Evolutionary conservation across 1,140 invertebrate species (phyloP), one percentile per base, ranked within the genome.

Genomic region (Drosophila kepulauana): DNA sequence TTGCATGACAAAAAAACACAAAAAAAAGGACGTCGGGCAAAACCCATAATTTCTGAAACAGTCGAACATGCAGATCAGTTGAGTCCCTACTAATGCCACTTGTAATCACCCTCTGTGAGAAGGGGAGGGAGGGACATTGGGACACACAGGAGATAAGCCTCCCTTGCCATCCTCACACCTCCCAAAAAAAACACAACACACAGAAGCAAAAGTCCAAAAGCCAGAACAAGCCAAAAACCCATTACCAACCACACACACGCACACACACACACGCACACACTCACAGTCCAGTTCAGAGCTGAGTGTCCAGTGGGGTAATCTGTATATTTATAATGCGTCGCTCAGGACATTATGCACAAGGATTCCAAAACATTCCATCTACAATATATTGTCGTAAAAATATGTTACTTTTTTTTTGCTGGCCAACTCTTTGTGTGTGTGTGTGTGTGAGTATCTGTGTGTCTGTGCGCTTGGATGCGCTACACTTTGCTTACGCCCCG

Each of bases 381-480:
- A 58, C 84, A 77, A 89, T 88, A 88, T 90, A 88, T 90, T 89
- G 86, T 90, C 85, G 86, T 90, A 90, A 89, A 89, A 89, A 90
- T 89, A 89, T 89, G 85, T 88, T 85, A 64, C 78, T 75, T 89
- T 89, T 75, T 81, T 67, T 75, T 89, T 89, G 71, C 78, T 67
- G 52, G 41, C 33, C 28, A 33, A 25, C 33, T 65, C 49, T 43
- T 1, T 67, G 15, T 25, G 20, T 46, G 7, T 58, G 1, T 67
- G 13, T 46, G 7, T 58, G 28, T 45, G 5, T 56, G 28, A 35
- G 45, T 51, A 51, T 43, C 7, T 52, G 28, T 75, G 70, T 66
- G 57, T 68, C n/a, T n/a, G 35, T 49, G 62, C 59, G 35, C 68
- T 57, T 79, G 82, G 78, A 63, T 79, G 75, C 79, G 71, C 85